Percentiles rank a stretch among this genome's conserved stretches.
These are phyloP conservation scores for Neocrepidodera transversa DNA, from an alignment of 2,888 invertebrate genomes.

Conservation along the genomic window DNA sequence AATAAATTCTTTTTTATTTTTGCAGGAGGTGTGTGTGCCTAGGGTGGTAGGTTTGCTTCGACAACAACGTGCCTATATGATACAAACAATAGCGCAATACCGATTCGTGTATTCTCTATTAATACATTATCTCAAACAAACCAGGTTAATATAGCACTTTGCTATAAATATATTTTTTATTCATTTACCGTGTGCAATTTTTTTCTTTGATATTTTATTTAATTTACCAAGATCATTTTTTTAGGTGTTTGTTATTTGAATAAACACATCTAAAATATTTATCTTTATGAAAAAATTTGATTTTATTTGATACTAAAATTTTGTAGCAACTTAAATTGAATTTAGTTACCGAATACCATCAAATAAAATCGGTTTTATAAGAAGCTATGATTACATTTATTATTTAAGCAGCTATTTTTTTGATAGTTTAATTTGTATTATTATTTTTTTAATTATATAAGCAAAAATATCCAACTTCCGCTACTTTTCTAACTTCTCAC, in stretches of 20 bases:
- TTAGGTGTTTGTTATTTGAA: constrained; percentile 11
- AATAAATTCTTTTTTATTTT: constrained; percentile 33
- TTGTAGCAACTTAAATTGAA: too few species aligned
- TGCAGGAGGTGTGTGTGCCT: constrained; percentile 85
- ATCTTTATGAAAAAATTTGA: not conserved
- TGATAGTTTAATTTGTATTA: too few species aligned
- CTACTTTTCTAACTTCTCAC: not conserved
- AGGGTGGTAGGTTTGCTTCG: constrained; percentile 81
- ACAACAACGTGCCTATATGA: constrained; percentile 86
- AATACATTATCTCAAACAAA: constrained; percentile 85
- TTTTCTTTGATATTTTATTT: constrained; percentile 18
- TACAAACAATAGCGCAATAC: constrained; percentile 89
- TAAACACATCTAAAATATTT: not conserved
- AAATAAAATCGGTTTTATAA: too few species aligned
- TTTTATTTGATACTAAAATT: constrained; percentile 1
- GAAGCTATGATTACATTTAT: too few species aligned
- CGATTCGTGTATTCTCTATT: constrained; percentile 86
- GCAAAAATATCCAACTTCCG: too few species aligned
- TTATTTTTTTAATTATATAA: too few species aligned
- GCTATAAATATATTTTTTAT: constrained; percentile 13
- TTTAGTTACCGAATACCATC: too few species aligned
- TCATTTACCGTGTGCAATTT: constrained; percentile 24
- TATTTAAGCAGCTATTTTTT: too few species aligned
- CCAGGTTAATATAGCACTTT: constrained; percentile 75
- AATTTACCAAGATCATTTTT: constrained; percentile 6